phyloP scores from a whole-genome alignment of 2,888 invertebrate species.

The Doris montereyensis region DNA sequence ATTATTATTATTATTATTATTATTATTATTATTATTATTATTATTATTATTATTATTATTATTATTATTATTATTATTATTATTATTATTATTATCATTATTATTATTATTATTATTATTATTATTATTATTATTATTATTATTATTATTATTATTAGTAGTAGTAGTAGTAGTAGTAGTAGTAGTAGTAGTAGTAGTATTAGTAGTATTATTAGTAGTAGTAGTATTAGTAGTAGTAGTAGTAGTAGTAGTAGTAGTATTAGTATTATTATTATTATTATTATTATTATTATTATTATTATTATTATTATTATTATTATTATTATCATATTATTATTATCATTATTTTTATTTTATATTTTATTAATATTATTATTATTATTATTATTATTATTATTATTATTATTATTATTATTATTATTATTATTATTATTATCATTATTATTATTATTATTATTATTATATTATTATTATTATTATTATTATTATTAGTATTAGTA shows the following conservation, averaged over 20 bases:
- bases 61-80: neutral
- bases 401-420: neutral
- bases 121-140: neutral
- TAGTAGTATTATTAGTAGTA: neutral
- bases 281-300: neutral
- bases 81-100: neutral
- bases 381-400: neutral
- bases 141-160: neutral
- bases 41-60: neutral
- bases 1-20: neutral
- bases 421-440: neutral
- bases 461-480: neutral
- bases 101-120: neutral
- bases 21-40: neutral
- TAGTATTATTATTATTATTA: neutral
- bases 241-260: neutral
- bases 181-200: neutral
- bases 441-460: conserved; percentile 13
- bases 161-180: neutral
- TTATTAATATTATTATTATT: neutral
- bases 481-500: neutral
- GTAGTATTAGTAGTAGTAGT: neutral
- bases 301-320: neutral
- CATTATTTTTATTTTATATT: neutral
- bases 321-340: neutral